A percentile compares a stretch with the other conserved stretches of the same genome.
Conservation (phyloP, 2,888 invertebrate genomes). For the Ectemnius cavifrons region DNA sequence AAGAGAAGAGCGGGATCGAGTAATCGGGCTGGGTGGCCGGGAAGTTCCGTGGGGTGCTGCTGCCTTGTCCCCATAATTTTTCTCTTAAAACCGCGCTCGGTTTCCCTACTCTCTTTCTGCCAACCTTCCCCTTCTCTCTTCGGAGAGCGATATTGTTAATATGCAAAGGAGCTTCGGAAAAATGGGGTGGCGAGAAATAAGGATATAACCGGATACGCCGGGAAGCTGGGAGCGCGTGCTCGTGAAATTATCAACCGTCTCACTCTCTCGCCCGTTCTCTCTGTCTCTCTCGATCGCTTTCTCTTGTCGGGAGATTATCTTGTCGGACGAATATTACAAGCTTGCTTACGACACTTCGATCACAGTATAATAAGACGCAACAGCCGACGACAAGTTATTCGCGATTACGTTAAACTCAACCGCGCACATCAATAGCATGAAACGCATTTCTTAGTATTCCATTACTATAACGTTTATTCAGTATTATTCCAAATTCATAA, state of each 20-base stretch:
- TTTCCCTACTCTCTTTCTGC: no score
- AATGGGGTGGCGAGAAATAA: conserved; percentile 76
- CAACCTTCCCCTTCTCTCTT: conserved; percentile 50
- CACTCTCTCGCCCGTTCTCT: conserved; percentile 7
- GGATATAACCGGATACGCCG: conserved; percentile 61
- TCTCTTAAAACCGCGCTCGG: conserved; percentile 68
- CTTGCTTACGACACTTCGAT: conserved; percentile 55
- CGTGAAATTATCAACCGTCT: conserved; percentile 58
- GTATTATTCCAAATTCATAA: no score
- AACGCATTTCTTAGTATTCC: no score
- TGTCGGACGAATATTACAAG: conserved; percentile 65
- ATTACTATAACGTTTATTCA: no score
- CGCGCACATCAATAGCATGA: neutral
- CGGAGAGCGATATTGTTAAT: conserved; percentile 77
- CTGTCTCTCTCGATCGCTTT: conserved; percentile 5
- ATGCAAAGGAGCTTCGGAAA: conserved; percentile 77
- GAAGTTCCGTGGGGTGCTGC: conserved; percentile 46
- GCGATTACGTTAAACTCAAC: neutral
- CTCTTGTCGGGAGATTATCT: conserved; percentile 66
- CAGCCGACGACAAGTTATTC: neutral
- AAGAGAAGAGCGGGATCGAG: conserved; percentile 7
- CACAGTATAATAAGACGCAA: conserved; percentile 11
- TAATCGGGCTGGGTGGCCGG: conserved; percentile 54
- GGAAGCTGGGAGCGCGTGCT: conserved; percentile 24
- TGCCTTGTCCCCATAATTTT: conserved; percentile 73